These are phyloP conservation scores for Eretmochelys imbricata DNA, from an alignment of 2,113 vertebrate species.

Conservation along the genomic window DNA sequence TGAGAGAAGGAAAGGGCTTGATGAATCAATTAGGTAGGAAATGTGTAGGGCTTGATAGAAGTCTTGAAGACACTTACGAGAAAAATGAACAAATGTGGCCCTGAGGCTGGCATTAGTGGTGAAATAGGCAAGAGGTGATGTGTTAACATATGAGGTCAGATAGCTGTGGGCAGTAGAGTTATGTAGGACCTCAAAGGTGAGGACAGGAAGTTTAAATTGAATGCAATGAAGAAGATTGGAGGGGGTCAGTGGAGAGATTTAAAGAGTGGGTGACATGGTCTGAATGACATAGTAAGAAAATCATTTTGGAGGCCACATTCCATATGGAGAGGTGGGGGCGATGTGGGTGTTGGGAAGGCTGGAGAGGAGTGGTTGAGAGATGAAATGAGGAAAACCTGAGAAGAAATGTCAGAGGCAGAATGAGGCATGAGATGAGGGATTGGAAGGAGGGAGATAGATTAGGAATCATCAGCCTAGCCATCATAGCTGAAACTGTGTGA, in stretches of 20 bases:
- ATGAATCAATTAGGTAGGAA: not conserved
- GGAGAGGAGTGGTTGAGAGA: not conserved
- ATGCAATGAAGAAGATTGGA: not conserved
- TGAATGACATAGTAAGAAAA: not conserved
- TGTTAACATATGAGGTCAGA: not conserved
- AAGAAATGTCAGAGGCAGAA: not conserved
- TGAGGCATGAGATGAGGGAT: not conserved
- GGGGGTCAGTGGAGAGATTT: not conserved
- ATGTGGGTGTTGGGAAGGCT: not conserved
- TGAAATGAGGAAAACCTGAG: not conserved
- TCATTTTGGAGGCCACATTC: not conserved
- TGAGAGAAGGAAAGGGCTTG: not conserved
- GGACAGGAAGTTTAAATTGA: not conserved
- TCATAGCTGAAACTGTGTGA: not conserved
- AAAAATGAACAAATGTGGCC: not conserved
- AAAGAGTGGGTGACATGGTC: not conserved
- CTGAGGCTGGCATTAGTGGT: not conserved
- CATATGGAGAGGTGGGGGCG: not conserved
- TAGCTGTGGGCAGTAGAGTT: not conserved
- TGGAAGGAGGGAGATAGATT: not conserved
- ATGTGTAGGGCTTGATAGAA: not conserved
- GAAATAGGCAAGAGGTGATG: not conserved
- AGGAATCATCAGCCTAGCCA: not conserved
- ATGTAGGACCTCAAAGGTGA: not conserved
- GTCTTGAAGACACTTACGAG: not conserved